phyloP scores from a whole-genome alignment of 1,140 invertebrate species.

The Manduca sexta region DNA sequence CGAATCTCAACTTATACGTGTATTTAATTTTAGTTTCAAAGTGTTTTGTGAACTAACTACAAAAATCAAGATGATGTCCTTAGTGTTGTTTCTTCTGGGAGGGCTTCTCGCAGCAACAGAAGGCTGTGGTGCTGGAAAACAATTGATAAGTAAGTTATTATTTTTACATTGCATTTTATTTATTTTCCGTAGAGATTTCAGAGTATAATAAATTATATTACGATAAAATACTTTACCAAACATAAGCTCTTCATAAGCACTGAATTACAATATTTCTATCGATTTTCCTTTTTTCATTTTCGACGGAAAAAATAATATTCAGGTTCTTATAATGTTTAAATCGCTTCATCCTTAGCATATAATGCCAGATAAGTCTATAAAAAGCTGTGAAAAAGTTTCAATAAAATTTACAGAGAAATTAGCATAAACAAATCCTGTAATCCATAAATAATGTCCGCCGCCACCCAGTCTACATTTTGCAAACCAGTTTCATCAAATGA shows the following conservation, averaged over 20 bases:
- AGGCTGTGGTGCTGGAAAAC: slow-evolving; percentile 60
- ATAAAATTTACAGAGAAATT: not conserved
- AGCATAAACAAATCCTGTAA: not conserved
- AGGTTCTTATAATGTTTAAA: no score
- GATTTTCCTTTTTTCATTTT: no score
- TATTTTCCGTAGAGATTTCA: no score
- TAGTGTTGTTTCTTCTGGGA: slow-evolving; percentile 69
- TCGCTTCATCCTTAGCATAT: no score
- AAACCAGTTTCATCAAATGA: slow-evolving; percentile 37
- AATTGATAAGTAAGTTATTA: slow-evolving; percentile 57
- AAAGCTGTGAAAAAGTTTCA: no score
- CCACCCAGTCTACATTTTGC: slow-evolving; percentile 58
- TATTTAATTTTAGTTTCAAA: slow-evolving; percentile 47
- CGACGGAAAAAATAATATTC: no score
- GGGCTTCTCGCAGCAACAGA: slow-evolving; percentile 57
- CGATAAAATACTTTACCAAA: no score
- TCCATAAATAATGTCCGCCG: slow-evolving; percentile 42
- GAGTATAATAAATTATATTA: no score
- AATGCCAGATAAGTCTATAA: no score
- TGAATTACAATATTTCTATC: no score
- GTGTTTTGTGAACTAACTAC: slow-evolving; percentile 59
- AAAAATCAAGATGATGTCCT: slow-evolving; percentile 52
- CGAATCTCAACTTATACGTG: slow-evolving; percentile 61
- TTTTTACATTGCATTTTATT: not conserved
- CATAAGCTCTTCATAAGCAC: no score